Evolutionary conservation across 2,113 vertebrate species (phyloP), one percentile per base, ranked within the genome.

Genomic region (Brachyhypopomus gauderio): DNA sequence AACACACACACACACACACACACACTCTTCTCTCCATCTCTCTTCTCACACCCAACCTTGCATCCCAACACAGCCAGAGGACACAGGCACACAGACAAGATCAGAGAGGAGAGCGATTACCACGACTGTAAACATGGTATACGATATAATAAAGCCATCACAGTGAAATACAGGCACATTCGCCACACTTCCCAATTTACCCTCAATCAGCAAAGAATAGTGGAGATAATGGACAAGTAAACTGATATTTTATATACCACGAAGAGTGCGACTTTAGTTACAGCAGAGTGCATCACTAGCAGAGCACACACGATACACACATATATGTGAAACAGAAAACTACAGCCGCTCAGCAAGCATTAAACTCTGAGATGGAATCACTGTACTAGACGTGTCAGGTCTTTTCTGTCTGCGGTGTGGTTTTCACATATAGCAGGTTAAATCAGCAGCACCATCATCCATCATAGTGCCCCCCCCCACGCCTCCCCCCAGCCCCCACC

Each of bases 1-100:
- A 5, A 48, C 45, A 48, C 45, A 8, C 45, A 48, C 45, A 48
- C 45, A 48, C 45, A 48, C 45, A 52, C 12, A 52, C 45, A 77
- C 38, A 27, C 48, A 75, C 59, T 14, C n/a, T 25, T 27, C 9
- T 81, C 71, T 55, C 38, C 27, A 75, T 62, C 78, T 73, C 69
- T 48, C 58, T 41, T 12, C 20, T 64, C 27, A 52, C 36, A 27
- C 9, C 11, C 23, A 58, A 4, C 16, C 23, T 14, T 19, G 19
- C 19, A 34, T 41, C 5, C 0, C 6, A 36, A 70, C 19, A 60
- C 58, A 60, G 9, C 23, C 52, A 67, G 63, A 78, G 14, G 12
- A 34, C 58, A 72, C 38, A 48, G 14, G 19, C 58, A 72, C 27
- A 80, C 64, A 72, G 56, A 22, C n/a, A n/a, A n/a, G n/a, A n/a